phyloP scores from a whole-genome alignment of 2,113 vertebrate species.

The Leiothrix lutea region DNA sequence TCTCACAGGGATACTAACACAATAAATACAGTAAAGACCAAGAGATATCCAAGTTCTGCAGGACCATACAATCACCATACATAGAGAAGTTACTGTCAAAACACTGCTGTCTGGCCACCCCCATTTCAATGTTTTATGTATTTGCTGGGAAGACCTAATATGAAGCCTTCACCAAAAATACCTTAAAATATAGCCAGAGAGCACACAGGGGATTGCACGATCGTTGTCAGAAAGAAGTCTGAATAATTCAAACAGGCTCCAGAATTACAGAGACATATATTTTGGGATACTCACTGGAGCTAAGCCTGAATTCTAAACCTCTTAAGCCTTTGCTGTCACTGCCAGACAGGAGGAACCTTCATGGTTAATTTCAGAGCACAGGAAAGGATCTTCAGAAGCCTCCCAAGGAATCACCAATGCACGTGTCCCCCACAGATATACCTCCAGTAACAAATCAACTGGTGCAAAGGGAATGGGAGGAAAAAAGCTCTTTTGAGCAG shows the following conservation, averaged over 20 bases:
- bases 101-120: not conserved
- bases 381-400: not conserved
- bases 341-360: not conserved
- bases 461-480: not conserved
- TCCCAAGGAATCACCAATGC: not conserved
- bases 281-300: not conserved
- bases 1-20: not conserved
- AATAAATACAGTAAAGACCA: not conserved
- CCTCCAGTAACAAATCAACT: not conserved
- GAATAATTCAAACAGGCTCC: conserved; percentile 16
- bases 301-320: not conserved
- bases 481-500: not conserved
- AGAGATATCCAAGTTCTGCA: not conserved
- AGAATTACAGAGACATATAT: not conserved
- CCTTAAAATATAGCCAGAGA: not conserved
- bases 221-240: not conserved
- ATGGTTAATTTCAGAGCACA: not conserved
- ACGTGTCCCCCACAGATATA: not conserved
- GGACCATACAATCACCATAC: not conserved
- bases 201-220: not conserved
- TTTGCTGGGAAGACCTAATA: not conserved
- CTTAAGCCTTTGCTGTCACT: not conserved
- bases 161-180: not conserved
- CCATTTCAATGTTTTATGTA: not conserved
- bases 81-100: not conserved